A percentile compares a stretch with the other conserved stretches of the same genome.
Evolutionary conservation across 1,140 invertebrate genomes (phyloP).

Genomic region (Lordiphosa collinella): DNA sequence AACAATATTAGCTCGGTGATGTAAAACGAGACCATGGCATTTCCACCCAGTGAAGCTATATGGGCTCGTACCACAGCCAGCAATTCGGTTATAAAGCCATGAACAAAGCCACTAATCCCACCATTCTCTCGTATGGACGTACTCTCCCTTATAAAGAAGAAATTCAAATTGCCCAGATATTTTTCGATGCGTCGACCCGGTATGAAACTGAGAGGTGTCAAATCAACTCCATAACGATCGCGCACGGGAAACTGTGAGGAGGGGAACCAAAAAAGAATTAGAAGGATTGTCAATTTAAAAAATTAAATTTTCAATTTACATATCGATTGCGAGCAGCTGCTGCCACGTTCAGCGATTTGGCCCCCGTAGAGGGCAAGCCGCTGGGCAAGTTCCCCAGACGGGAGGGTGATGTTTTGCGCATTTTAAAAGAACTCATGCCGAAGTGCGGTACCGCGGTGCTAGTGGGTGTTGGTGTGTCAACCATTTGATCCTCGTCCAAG

Average conservation of each 20-base stretch:
- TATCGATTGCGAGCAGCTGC: slow-evolving; percentile 35
- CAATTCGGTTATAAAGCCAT: slow-evolving; percentile 94
- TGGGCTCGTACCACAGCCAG: slow-evolving; percentile 95
- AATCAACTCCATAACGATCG: slow-evolving; percentile 89
- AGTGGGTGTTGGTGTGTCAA: slow-evolving; percentile 65
- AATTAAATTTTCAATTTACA: slow-evolving; percentile 14
- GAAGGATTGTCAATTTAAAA: background rate
- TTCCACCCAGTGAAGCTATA: slow-evolving; percentile 95
- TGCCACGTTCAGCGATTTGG: slow-evolving; percentile 34
- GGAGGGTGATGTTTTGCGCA: slow-evolving; percentile 67
- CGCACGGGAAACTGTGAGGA: slow-evolving; percentile 82
- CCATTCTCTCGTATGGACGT: slow-evolving; percentile 94
- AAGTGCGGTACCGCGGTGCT: slow-evolving; percentile 58
- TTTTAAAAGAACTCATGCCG: slow-evolving; percentile 69
- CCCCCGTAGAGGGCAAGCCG: slow-evolving; percentile 21
- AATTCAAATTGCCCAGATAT: slow-evolving; percentile 95
- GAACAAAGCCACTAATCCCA: slow-evolving; percentile 95
- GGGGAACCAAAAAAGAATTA: background rate
- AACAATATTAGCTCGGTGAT: slow-evolving; percentile 94
- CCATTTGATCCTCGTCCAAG: slow-evolving; percentile 85
- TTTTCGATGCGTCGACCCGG: slow-evolving; percentile 89
- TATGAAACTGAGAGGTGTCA: slow-evolving; percentile 91
- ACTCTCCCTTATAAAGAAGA: slow-evolving; percentile 97
- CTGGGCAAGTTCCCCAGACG: slow-evolving; percentile 24
- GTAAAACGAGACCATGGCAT: slow-evolving; percentile 96